Percentiles rank a stretch among this genome's conserved stretches.
phyloP scores from a whole-genome alignment of 2,113 vertebrate species.

The Zosterops pallidus region DNA sequence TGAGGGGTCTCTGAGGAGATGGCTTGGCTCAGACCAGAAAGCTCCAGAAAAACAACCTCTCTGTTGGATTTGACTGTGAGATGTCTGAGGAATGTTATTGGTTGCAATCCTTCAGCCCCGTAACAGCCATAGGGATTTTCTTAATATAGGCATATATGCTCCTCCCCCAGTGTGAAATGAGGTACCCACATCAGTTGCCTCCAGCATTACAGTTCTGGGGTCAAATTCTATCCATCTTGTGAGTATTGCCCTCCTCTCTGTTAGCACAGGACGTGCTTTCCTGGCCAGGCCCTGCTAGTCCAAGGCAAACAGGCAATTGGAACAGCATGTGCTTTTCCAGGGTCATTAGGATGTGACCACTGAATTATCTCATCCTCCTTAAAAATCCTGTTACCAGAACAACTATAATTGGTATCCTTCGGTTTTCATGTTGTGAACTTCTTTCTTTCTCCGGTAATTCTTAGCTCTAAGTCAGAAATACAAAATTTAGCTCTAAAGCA shows the following conservation, averaged over 20 bases:
- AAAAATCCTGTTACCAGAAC: background rate
- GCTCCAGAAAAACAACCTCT: background rate
- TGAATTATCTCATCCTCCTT: background rate
- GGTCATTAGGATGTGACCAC: background rate
- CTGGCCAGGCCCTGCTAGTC: background rate
- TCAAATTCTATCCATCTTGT: background rate
- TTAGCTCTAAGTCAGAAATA: background rate
- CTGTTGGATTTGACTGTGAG: background rate
- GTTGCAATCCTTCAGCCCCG: rapidly evolving
- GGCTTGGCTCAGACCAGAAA: background rate
- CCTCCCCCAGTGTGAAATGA: background rate
- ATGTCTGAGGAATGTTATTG: background rate
- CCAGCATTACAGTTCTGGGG: background rate
- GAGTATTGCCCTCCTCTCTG: background rate
- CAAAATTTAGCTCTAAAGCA: background rate
- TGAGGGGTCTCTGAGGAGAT: background rate
- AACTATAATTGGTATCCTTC: background rate
- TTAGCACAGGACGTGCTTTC: background rate
- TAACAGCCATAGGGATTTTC: background rate
- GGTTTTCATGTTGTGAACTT: background rate
- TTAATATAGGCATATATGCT: background rate
- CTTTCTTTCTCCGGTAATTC: background rate
- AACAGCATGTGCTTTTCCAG: background rate
- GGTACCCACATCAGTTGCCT: background rate
- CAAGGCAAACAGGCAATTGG: background rate